phyloP scores from a whole-genome alignment of 2,797 vertebrate species.

The Sebastes paucispinis region DNA sequence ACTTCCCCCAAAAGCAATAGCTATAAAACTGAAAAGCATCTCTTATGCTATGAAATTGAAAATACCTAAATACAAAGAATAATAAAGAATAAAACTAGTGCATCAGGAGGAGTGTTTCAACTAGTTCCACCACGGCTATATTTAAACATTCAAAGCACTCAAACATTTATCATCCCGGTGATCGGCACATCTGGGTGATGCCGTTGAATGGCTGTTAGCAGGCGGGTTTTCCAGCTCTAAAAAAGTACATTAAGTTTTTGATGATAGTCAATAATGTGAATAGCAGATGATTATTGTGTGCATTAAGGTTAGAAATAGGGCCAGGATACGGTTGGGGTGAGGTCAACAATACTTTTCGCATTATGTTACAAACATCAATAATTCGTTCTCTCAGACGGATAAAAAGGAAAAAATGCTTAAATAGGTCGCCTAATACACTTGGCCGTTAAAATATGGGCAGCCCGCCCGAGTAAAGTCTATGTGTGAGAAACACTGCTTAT shows the following conservation, averaged over 20 bases:
- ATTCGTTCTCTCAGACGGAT: too few species aligned
- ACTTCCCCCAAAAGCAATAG: not conserved
- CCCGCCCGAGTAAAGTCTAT: too few species aligned
- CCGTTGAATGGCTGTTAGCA: too few species aligned
- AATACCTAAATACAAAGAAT: not conserved
- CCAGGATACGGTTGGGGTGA: not conserved
- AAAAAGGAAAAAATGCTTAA: too few species aligned
- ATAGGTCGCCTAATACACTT: too few species aligned
- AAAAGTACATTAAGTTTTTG: not conserved
- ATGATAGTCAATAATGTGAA: not conserved
- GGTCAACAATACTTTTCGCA: not conserved
- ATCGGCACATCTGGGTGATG: too few species aligned
- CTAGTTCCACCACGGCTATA: too few species aligned
- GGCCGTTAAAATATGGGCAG: too few species aligned
- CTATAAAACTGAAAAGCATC: not conserved
- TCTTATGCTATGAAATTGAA: not conserved
- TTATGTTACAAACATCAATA: not conserved
- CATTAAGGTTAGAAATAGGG: not conserved
- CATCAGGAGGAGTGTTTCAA: not conserved
- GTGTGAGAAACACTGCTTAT: too few species aligned
- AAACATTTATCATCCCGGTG: too few species aligned
- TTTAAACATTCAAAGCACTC: too few species aligned
- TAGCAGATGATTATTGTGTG: not conserved
- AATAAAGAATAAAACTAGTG: not conserved
- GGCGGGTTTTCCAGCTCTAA: not conserved